Evolutionary conservation across 1,140 invertebrate species (phyloP).

Genomic region (Macrosteles quadrilineatus): DNA sequence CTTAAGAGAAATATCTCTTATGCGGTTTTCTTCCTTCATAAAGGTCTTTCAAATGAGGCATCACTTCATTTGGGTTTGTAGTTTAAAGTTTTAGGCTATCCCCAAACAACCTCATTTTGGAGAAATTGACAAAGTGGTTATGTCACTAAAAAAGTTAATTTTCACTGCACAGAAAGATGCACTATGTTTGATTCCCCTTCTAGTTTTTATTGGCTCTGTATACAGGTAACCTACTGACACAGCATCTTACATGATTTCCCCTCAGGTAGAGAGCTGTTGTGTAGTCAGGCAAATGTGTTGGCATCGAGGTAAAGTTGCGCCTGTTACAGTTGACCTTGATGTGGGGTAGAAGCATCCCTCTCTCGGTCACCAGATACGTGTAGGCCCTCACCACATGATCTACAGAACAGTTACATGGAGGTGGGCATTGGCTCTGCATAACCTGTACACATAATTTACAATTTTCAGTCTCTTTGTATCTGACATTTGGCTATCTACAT

Average conservation of each 20-base stretch:
- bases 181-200: too few relatives aligned
- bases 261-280: constrained; percentile 58
- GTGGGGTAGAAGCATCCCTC: constrained; percentile 53
- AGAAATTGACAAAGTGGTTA: too few relatives aligned
- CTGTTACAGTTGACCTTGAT: constrained; percentile 59
- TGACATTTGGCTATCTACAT: not conserved
- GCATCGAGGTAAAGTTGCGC: constrained; percentile 54
- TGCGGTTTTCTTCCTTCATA: too few relatives aligned
- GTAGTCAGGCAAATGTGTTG: constrained; percentile 56
- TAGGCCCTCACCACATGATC: constrained; percentile 49
- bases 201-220: too few relatives aligned
- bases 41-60: too few relatives aligned
- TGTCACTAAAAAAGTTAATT: too few relatives aligned
- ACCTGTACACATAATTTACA: not conserved
- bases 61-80: too few relatives aligned
- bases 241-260: constrained; percentile 56
- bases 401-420: constrained; percentile 40
- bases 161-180: too few relatives aligned
- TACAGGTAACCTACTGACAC: too few relatives aligned
- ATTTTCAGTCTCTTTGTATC: constrained; percentile 44
- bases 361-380: constrained; percentile 51
- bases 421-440: not conserved
- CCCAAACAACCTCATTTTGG: too few relatives aligned
- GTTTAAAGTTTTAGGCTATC: too few relatives aligned
- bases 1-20: too few relatives aligned